Evolutionary conservation across 1,140 invertebrate species (phyloP), one percentile per base, ranked within the genome.

Genomic region (Drosophila sucinea): DNA sequence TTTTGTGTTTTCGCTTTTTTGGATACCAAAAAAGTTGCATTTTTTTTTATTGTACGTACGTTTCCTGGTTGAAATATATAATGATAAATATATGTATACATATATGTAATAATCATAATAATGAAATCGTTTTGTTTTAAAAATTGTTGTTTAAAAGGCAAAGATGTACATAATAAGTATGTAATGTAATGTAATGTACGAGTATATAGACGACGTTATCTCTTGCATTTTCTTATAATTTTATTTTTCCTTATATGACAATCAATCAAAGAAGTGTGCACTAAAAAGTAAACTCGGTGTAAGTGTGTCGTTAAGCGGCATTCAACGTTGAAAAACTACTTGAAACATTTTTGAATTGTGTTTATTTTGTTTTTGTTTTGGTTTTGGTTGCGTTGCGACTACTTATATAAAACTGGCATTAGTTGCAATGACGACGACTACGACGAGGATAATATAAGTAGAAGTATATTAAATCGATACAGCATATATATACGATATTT

Each of bases 21-120:
- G 82, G 79, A 86, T 86, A 65, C 83, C 82, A 86, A 86, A 86
- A 86, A 86, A 86, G 82, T 85, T 85, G 70, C 69, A 70, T 70
- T 78, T 84, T 86, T 86, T 86, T 86, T 86, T 51, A 51, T 51
- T 51, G 44, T 51, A 51, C 44, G 79, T 86, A 70, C 81, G 63
- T 77, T 84, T 86, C 38, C 57, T 66, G 64, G 67, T 78, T 79
- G 44, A 51, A 51, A 51, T 51, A 51, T 25, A 51, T 51, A 51
- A 51, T 51, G 27, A 51, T 25, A 23, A 51, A 51, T 62, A 68
- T 74, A 66, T 66, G 32, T 79, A 81, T 76, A 77, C 71, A 55
- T 73, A 62, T 71, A 68, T 67, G 17, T 17, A 61, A 66, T 78
- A 73, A 71, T 68, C 68, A 63, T 73, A 67, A 81, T 81, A 81